A percentile compares a stretch with the other conserved stretches of the same genome.
phyloP scores from a whole-genome alignment of 1,140 invertebrate species.

The Aphaenogaster floridana region DNA sequence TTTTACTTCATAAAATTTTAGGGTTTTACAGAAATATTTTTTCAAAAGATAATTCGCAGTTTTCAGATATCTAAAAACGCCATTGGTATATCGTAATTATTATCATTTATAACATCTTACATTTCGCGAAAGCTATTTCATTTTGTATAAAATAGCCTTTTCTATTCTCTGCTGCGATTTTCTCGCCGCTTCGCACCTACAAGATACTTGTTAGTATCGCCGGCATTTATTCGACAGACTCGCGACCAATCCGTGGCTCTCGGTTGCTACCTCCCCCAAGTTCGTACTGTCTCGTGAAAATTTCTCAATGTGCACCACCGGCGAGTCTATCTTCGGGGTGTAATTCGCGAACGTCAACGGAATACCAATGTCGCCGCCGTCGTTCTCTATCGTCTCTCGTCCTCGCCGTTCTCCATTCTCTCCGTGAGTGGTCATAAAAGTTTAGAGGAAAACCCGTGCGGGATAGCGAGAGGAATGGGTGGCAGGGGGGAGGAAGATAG shows the following conservation, averaged over 20 bases:
- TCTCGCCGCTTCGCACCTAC: background rate
- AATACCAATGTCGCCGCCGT: constrained; percentile 77
- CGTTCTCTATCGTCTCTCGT: constrained; percentile 59
- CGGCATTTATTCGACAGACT: constrained; percentile 49
- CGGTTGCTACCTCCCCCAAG: constrained; percentile 65
- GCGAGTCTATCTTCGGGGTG: constrained; percentile 57
- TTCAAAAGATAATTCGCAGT: background rate
- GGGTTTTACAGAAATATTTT: background rate
- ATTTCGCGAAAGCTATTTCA: background rate
- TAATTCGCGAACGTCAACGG: constrained; percentile 79
- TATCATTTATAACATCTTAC: background rate
- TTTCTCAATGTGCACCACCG: constrained; percentile 43
- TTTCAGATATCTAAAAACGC: background rate
- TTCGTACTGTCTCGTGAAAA: constrained; percentile 73
- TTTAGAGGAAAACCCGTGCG: constrained; percentile 39
- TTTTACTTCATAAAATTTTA: background rate
- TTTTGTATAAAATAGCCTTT: background rate
- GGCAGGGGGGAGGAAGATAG: background rate
- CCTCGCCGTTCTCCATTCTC: constrained; percentile 43
- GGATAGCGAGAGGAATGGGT: background rate
- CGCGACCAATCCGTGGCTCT: constrained; percentile 72
- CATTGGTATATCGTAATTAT: background rate
- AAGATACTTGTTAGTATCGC: background rate
- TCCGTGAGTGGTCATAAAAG: constrained; percentile 66
- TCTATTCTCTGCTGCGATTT: background rate